Base-by-base conservation (phyloP, 1,140 invertebrate species). In the Neodiprion pinetum region DNA sequence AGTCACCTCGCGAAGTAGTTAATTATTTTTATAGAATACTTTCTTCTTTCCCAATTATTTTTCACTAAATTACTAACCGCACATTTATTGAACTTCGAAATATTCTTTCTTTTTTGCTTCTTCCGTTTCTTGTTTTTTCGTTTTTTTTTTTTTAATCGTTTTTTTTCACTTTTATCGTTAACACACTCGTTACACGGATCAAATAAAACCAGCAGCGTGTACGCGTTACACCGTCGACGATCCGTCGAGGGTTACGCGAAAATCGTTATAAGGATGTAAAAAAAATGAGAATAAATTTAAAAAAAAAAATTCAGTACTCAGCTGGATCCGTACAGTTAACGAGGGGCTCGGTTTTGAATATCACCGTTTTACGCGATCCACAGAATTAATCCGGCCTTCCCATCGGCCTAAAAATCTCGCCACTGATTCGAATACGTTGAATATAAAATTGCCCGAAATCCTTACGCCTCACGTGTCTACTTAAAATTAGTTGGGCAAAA, bases 101-200 rank as follows among this genome's bases (percentile, higher is more conserved):
- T 14, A 0, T 65, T 65, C 17, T 65, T 1, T 17, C 61, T 0
- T 17, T 65, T 65, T 65, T 65, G 4, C 17, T 65, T 3, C 7
- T 65, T 65, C 61, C 17, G 4, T 14, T 65, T 65, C 7, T 3
- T 5, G 1, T 65, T 65, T 3, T 17, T 17, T 17, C 0, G 4
- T 17, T 14, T 17, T 1, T 17, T 65, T 65, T 17, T 14, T 7
- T 17, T 65, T 0, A 3, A 3, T 65, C 7, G 12, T 17, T 1
- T 17, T 3, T 65, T 65, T 17, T 17, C n/a, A 65, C 17, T 14
- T 65, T 17, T 65, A 65, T 65, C 61, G 28, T 40, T 40, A 40
- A 40, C 0, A 40, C 2, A 40, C 28, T 40, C 28, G 28, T 40
- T 82, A 81, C 74, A 79, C 75, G 79, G 61, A 72, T 40, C 28